Evolutionary conservation across 2,113 vertebrate species (phyloP).

Genomic region (Pterocles gutturalis): DNA sequence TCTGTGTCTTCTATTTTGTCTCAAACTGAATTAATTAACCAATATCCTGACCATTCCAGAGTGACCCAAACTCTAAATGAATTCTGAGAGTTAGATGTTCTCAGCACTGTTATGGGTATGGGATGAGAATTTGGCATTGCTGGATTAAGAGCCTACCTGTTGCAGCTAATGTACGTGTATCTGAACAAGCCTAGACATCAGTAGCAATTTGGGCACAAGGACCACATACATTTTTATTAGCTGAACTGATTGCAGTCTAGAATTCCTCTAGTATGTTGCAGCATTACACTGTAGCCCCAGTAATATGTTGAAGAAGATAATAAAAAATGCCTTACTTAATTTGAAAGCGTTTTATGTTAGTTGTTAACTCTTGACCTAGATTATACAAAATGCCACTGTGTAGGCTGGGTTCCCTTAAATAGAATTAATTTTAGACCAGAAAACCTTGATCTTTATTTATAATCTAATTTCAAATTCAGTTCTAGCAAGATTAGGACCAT

Average conservation of each 20-base stretch:
- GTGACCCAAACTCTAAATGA: background rate
- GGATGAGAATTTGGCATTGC: background rate
- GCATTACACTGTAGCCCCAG: background rate
- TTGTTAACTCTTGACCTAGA: conserved; percentile 16
- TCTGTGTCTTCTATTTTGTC: background rate
- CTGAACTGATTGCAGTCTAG: background rate
- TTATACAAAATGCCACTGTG: background rate
- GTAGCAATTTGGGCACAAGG: background rate
- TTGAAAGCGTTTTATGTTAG: background rate
- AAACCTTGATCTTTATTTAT: background rate
- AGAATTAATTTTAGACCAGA: background rate
- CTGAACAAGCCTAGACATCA: background rate
- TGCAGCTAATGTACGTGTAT: background rate
- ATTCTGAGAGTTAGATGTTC: background rate
- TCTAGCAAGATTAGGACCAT: background rate
- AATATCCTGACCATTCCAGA: background rate
- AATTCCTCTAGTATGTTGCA: background rate
- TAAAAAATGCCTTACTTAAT: background rate
- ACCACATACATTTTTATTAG: background rate
- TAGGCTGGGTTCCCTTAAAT: background rate
- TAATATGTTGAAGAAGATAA: background rate
- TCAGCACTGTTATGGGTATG: background rate
- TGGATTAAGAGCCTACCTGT: background rate
- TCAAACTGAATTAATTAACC: background rate
- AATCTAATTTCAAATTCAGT: background rate